These are phyloP conservation scores for Gallinago nigripennis DNA, from an alignment of 2,797 vertebrate genomes.

Conservation along the genomic window DNA sequence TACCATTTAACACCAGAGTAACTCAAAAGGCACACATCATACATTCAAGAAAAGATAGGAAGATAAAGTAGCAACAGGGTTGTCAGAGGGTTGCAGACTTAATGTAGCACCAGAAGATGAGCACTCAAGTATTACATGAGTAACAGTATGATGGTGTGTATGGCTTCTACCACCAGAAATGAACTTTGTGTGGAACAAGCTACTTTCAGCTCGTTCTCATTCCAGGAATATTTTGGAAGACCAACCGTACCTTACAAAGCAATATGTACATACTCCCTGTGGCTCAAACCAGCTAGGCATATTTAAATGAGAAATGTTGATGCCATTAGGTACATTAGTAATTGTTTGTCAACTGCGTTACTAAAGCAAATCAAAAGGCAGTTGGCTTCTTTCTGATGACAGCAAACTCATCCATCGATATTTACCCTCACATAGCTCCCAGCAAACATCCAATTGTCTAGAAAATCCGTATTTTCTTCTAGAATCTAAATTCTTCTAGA, in stretches of 20 bases:
- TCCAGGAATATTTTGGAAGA: conserved; percentile 60
- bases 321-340: conserved; percentile 4
- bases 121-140: conserved; percentile 40
- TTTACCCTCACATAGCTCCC: neutral
- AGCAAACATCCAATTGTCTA: neutral
- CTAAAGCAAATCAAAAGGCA: neutral
- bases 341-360: neutral
- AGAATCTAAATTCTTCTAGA: neutral
- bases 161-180: conserved; percentile 73
- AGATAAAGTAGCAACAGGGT: conserved; percentile 52
- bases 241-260: conserved; percentile 65
- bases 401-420: neutral
- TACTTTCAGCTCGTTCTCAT: conserved; percentile 39
- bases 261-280: conserved; percentile 14
- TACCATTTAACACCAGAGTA: conserved; percentile 79
- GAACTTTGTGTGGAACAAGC: conserved; percentile 34
- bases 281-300: conserved; percentile 1
- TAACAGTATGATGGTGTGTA: conserved; percentile 65
- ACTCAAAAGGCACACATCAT: conserved; percentile 86
- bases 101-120: conserved; percentile 72
- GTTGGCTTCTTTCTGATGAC: neutral
- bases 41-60: conserved; percentile 80
- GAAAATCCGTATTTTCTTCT: neutral
- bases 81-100: neutral
- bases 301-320: conserved; percentile 17